Base-by-base conservation (phyloP, 2,797 vertebrate genomes). In the Malacoctenus gilli region DNA sequence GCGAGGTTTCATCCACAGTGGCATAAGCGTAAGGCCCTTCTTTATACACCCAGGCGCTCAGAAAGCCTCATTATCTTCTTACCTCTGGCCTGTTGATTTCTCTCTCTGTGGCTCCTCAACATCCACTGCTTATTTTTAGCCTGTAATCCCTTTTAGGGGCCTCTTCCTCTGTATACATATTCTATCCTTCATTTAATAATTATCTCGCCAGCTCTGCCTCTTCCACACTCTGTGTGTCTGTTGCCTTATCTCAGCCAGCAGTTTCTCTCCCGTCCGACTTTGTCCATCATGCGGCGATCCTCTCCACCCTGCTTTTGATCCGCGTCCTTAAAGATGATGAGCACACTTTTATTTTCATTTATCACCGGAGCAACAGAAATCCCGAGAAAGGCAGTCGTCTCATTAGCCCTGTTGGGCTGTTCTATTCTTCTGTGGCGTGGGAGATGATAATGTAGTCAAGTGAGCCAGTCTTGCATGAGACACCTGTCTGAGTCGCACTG, bases 1-100 rank as follows among this genome's bases (percentile, higher is more conserved):
- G 19, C 91, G 96, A 0, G 97, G 97, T 69, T 99, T 99, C 85
- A 90, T 94, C 85, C 97, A 99, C 89, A 94, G 93, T 0, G 94
- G 96, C 83, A 97, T 99, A 75, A 99, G 96, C 82, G 97, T 98
- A 87, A 89, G 95, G 20, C 14, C 38, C 36, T 23, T 25, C 31
- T 6, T 31, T 28, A 15, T 12, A 21, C 28, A 42, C 20, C n/a
- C n/a, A n/a, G n/a, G 13, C 59, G 6, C 23, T 63, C 16, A 23
- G 9, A 11, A 61, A 43, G 32, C 58, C 53, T 80, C 62, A 41
- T 76, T 83, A 80, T 69, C 54, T 65, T 40, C 16, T 46, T 56
- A 51, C 74, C 59, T 80, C 59, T 61, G 54, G 68, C 72, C 37
- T 10, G 1, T 71, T 71, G 20, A 32, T 57, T 54, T 46, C 32